A percentile compares a stretch with the other conserved stretches of the same genome.
phyloP scores from a whole-genome alignment of 2,797 vertebrate species.

The Tapera naevia region DNA sequence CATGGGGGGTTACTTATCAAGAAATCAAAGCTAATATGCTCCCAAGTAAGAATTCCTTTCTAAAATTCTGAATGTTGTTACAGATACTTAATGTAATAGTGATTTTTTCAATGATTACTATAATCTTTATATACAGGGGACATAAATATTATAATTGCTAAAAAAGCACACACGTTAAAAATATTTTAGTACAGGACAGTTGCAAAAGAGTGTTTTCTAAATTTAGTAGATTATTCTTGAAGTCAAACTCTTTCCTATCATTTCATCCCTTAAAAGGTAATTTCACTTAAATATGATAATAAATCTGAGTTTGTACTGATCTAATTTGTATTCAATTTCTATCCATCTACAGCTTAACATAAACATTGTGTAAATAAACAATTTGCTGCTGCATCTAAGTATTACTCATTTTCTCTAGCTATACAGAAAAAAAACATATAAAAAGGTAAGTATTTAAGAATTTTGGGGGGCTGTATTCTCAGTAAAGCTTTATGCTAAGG shows the following conservation, averaged over 20 bases:
- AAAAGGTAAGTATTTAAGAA: neutral
- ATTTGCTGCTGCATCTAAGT: neutral
- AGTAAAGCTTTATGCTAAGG: neutral
- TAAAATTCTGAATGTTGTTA: no score
- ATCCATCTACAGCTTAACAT: neutral
- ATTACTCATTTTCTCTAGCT: neutral
- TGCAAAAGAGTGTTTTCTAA: neutral
- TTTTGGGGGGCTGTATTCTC: neutral
- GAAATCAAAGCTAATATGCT: no score
- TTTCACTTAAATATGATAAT: neutral
- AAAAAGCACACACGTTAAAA: neutral
- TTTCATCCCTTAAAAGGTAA: neutral
- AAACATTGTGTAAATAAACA: neutral
- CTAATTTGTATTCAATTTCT: neutral
- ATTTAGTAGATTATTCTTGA: neutral
- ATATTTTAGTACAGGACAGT: neutral
- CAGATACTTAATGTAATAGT: no score
- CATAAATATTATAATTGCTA: neutral
- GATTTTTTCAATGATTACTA: no score
- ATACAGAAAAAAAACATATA: neutral
- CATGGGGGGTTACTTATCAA: no score
- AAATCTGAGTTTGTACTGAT: neutral
- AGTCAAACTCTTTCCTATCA: neutral
- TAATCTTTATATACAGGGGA: no score
- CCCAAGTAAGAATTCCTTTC: no score